Evolutionary conservation across 2,888 invertebrate species (phyloP), one percentile per base, ranked within the genome.

Genomic region (Entomobrya multifasciata): DNA sequence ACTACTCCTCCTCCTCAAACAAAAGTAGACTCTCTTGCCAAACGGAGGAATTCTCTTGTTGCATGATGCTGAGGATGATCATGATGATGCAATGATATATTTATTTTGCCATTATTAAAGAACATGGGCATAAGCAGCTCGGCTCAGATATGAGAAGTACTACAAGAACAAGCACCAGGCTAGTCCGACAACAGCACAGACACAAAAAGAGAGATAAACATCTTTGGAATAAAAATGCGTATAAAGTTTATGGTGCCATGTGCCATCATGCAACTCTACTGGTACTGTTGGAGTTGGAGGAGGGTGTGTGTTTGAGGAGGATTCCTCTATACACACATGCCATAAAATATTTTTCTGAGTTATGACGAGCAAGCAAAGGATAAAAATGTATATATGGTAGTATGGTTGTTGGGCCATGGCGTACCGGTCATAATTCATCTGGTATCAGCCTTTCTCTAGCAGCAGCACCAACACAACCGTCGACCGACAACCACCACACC

Each of bases 401-500:
- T 55, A 55, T 22, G 2, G 13, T 13, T 1, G 67, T 67, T 44
- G 22, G 41, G 13, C 44, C 67, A 49, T 20, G 30, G 72, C 72
- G 76, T 77, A 30, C 65, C 47, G 65, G 49, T 79, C 79, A 79
- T 79, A 79, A 79, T 65, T 79, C 79, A 79, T 79, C 65, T 27
- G 65, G 65, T 79, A 79, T 79, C 79, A 79, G 76, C 22, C 41
- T 77, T 55, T 77, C 57, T 77, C 76, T 27, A 27, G 52, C 72
- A 72, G 49, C 41, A 67, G 41, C 41, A 57, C 22, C 25, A 57
- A 10, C 11, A 57, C 55, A 55, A 20, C 55, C 5, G 13, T 11
- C 36, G n/a, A n/a, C n/a, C n/a, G n/a, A n/a, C n/a, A n/a, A n/a
- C n/a, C n/a, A n/a, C n/a, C n/a, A n/a, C n/a, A n/a, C n/a, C n/a